Conservation (phyloP, 2,797 vertebrate genomes). For the Schizothorax lantsangensis region DNA sequence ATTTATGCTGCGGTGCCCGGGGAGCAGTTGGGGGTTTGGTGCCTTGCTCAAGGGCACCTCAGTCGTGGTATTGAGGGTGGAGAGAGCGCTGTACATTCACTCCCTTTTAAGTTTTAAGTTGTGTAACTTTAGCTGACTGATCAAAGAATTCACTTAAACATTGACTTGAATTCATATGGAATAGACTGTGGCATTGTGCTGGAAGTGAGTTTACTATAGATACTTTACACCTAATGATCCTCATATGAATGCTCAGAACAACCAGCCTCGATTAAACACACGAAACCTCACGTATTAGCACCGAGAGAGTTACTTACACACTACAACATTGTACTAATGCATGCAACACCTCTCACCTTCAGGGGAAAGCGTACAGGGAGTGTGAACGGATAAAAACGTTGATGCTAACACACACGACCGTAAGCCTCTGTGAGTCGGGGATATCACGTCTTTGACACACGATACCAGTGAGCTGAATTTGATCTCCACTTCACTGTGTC, state of each 20-base stretch:
- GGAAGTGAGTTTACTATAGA: not conserved
- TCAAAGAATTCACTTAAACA: not conserved
- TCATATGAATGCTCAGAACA: not conserved
- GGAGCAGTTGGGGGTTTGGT: no score
- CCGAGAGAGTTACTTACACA: not conserved
- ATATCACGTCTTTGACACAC: constrained; percentile 53
- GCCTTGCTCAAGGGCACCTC: no score
- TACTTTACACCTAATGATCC: not conserved
- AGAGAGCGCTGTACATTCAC: no score
- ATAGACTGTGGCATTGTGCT: not conserved
- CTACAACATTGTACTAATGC: constrained; percentile 54
- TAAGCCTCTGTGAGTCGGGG: constrained; percentile 37
- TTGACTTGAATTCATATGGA: constrained; percentile 44
- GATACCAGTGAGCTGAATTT: constrained; percentile 69
- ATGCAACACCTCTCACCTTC: constrained; percentile 64
- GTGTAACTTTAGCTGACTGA: not conserved
- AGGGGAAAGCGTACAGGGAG: constrained; percentile 57
- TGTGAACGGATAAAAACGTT: constrained; percentile 46
- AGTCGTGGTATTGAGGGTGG: no score
- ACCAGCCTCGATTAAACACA: constrained; percentile 19
- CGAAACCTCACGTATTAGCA: not conserved
- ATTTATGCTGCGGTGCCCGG: no score
- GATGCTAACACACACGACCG: constrained; percentile 53
- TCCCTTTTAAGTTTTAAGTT: not conserved
- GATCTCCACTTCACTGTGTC: constrained; percentile 73